Percentiles rank a stretch among this genome's conserved stretches.
phyloP scores from a whole-genome alignment of 2,797 vertebrate genomes.

The Pseudochromis fuscus region DNA sequence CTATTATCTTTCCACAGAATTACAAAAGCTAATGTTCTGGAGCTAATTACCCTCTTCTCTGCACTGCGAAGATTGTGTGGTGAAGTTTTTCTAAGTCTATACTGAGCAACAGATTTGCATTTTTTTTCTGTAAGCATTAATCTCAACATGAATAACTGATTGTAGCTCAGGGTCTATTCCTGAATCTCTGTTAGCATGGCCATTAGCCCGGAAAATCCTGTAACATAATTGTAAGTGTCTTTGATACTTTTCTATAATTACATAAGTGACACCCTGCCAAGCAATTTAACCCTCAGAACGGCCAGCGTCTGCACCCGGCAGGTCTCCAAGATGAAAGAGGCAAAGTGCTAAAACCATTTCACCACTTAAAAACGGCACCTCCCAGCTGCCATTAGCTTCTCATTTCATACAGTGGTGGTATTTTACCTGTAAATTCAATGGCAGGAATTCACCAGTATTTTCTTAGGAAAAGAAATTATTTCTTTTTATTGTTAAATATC shows the following conservation, averaged over 20 bases:
- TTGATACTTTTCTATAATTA: neutral
- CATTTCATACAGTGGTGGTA: no score
- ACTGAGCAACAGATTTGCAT: neutral
- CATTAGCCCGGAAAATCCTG: neutral
- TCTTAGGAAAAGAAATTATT: no score
- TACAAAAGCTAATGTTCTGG: slow-evolving; percentile 23
- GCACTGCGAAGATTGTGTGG: neutral
- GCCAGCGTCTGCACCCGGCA: neutral
- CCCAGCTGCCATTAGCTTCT: neutral
- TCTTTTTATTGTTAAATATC: no score
- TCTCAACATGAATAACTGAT: neutral
- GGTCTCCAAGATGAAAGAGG: slow-evolving; percentile 9
- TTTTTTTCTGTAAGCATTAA: neutral
- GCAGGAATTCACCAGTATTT: no score
- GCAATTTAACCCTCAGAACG: neutral
- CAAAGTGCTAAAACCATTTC: neutral
- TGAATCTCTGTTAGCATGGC: neutral
- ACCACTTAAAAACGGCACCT: neutral
- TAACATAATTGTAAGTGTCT: neutral
- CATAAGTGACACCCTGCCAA: slow-evolving; percentile 5
- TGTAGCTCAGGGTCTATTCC: neutral
- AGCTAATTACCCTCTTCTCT: slow-evolving; percentile 9
- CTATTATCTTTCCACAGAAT: neutral
- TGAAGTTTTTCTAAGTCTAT: neutral
- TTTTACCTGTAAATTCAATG: no score